Evolutionary conservation across 2,888 invertebrate species (phyloP).

Genomic region (Drosophila incognita): DNA sequence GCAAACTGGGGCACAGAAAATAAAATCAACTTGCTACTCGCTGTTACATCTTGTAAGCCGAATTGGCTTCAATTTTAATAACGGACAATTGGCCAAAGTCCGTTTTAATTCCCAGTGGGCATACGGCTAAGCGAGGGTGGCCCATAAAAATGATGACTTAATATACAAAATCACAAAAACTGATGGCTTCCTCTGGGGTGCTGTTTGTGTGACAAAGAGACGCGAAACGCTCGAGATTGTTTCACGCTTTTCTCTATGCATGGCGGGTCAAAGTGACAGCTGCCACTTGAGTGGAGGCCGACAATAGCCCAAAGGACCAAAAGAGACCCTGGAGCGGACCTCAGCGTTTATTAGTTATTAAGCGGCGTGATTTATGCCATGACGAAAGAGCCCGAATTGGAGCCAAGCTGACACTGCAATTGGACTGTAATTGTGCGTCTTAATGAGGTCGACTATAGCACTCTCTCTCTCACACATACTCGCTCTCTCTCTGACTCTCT

Average conservation of each 20-base stretch:
- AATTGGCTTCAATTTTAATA: slow-evolving; percentile 43
- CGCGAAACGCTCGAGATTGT: slow-evolving; percentile 62
- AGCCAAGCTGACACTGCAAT: slow-evolving; percentile 45
- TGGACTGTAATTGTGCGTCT: slow-evolving; percentile 51
- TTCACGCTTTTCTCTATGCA: slow-evolving; percentile 78
- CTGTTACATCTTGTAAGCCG: neutral
- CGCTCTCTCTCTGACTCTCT: neutral
- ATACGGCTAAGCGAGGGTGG: slow-evolving; percentile 14
- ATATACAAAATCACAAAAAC: slow-evolving; percentile 71
- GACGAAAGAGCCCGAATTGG: slow-evolving; percentile 23
- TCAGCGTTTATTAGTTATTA: slow-evolving; percentile 76
- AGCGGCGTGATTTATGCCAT: slow-evolving; percentile 71
- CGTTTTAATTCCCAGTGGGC: slow-evolving; percentile 23
- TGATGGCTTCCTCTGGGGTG: slow-evolving; percentile 77
- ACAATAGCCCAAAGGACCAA: slow-evolving; percentile 36
- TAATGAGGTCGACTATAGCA: slow-evolving; percentile 60
- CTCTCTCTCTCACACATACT: neutral
- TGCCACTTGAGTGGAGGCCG: slow-evolving; percentile 79
- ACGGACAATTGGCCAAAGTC: slow-evolving; percentile 15
- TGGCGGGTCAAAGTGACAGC: slow-evolving; percentile 81
- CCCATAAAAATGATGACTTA: slow-evolving; percentile 73
- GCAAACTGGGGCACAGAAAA: neutral
- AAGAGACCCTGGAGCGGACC: slow-evolving; percentile 3
- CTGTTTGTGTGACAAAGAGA: slow-evolving; percentile 62
- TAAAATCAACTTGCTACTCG: neutral